Evolutionary conservation across 2,113 vertebrate genomes (phyloP).

Genomic region (Athene noctua): DNA sequence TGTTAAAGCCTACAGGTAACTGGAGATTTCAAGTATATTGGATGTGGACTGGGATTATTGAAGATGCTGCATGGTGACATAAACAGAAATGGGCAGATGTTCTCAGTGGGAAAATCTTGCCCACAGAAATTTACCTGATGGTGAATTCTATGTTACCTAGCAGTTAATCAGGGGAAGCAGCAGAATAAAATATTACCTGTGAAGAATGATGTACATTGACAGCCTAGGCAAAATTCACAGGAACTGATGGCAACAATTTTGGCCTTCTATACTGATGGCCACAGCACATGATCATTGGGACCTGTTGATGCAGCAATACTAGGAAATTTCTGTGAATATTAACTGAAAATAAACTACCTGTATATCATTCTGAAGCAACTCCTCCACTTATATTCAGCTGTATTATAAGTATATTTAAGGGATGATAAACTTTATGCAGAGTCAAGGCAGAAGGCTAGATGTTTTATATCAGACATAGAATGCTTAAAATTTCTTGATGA

Average conservation of each 20-base stretch:
- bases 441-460: neutral
- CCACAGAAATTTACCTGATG: neutral
- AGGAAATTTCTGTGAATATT: neutral
- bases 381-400: neutral
- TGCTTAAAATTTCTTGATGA: neutral
- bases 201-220: neutral
- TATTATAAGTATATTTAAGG: neutral
- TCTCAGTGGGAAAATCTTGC: neutral
- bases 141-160: neutral
- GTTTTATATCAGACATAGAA: neutral
- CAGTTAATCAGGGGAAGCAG: neutral
- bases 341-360: neutral
- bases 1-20: neutral
- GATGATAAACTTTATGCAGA: neutral
- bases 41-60: neutral
- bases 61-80: neutral
- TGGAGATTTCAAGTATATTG: neutral
- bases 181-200: neutral
- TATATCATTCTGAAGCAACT: neutral
- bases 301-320: neutral
- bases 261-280: neutral
- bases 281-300: accelerated
- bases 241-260: neutral
- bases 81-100: neutral
- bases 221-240: neutral